phyloP scores from a whole-genome alignment of 2,888 invertebrate species.

The Idaea dimidiata region DNA sequence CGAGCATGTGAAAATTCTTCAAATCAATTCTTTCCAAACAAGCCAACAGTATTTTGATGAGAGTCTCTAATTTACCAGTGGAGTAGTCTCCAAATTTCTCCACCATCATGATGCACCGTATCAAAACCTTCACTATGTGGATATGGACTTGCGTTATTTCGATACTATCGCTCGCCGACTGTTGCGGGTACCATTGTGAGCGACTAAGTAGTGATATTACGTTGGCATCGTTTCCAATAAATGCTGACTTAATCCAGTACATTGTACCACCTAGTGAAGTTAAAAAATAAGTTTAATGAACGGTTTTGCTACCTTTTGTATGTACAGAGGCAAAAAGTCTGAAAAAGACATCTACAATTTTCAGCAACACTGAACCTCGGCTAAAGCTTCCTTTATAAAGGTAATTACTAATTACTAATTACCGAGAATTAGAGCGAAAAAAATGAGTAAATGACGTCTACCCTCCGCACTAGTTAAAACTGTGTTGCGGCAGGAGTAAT shows the following conservation, averaged over 20 bases:
- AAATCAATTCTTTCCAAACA: constrained; percentile 66
- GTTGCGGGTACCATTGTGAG: constrained; percentile 60
- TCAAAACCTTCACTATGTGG: constrained; percentile 61
- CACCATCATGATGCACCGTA: constrained; percentile 50
- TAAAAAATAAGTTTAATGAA: too few species aligned
- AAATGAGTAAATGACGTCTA: too few species aligned
- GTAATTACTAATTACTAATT: too few species aligned
- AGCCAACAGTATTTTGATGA: constrained; percentile 62
- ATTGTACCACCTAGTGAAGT: constrained; percentile 42
- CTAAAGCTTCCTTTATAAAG: too few species aligned
- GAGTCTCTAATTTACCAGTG: constrained; percentile 53
- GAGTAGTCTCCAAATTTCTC: constrained; percentile 51
- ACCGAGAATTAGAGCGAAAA: too few species aligned
- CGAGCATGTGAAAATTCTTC: constrained; percentile 72
- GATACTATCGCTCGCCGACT: constrained; percentile 56
- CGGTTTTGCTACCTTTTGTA: too few species aligned
- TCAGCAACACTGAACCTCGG: too few species aligned
- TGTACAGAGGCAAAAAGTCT: too few species aligned
- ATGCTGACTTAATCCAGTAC: constrained; percentile 59
- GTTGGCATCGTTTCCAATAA: constrained; percentile 59
- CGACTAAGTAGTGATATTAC: constrained; percentile 60
- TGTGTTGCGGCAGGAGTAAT: too few species aligned
- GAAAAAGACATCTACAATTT: too few species aligned
- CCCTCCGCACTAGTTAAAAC: too few species aligned
- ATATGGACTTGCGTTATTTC: constrained; percentile 66